Evolutionary conservation across 1,140 invertebrate species (phyloP).

Genomic region (Pogonognathellus flavescens): DNA sequence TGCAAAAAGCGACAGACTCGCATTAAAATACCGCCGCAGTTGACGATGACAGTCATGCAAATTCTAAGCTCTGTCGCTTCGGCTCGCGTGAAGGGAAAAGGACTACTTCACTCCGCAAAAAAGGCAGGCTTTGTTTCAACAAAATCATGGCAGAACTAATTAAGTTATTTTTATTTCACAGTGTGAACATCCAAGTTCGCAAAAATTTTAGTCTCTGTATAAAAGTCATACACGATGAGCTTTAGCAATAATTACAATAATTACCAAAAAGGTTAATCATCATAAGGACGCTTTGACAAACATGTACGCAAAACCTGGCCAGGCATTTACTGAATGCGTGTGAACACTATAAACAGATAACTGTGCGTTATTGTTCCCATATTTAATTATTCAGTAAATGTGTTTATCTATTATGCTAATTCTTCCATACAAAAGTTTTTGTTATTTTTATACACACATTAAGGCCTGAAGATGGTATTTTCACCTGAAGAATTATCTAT

Average conservation of each 20-base stretch:
- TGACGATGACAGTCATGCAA: constrained; percentile 46
- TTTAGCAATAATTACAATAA: constrained; percentile 36
- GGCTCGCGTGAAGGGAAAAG: constrained; percentile 34
- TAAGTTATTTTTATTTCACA: constrained; percentile 41
- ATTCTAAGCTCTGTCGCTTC: constrained; percentile 49
- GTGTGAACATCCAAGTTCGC: neutral
- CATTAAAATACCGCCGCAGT: constrained; percentile 44
- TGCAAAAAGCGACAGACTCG: constrained; percentile 18
- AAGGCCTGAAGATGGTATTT: too few relatives aligned
- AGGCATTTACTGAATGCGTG: too few relatives aligned
- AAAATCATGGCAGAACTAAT: constrained; percentile 37
- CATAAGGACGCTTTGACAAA: too few relatives aligned
- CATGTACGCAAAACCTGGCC: too few relatives aligned
- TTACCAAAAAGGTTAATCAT: too few relatives aligned
- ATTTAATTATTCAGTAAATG: too few relatives aligned
- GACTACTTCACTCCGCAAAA: neutral
- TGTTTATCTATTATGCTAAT: too few relatives aligned
- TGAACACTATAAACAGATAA: too few relatives aligned
- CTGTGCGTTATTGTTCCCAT: too few relatives aligned
- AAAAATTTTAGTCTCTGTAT: neutral
- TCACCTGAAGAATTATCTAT: too few relatives aligned
- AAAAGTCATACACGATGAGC: neutral
- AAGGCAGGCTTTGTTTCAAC: constrained; percentile 21
- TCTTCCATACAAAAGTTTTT: too few relatives aligned
- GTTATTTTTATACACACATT: too few relatives aligned